Conservation (phyloP, 2,797 vertebrate genomes). For the Petrocephalus schoutedeni region DNA sequence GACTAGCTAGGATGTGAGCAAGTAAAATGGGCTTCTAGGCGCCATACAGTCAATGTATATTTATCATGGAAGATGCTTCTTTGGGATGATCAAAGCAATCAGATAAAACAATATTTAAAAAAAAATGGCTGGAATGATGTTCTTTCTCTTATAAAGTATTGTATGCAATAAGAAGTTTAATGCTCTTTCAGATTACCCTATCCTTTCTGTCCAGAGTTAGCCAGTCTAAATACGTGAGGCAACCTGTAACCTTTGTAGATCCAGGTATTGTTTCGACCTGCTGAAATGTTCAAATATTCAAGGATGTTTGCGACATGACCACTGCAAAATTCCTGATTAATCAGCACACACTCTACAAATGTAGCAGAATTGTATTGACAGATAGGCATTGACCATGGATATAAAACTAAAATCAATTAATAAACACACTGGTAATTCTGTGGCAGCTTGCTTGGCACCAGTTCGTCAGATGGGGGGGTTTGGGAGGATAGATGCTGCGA, state of each 20-base stretch:
- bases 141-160: neutral
- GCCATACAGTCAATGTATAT: neutral
- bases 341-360: neutral
- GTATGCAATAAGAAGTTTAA: neutral
- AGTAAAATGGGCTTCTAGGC: neutral
- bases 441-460: constrained; percentile 1
- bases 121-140: neutral
- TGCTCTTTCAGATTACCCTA: neutral
- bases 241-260: neutral
- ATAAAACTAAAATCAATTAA: constrained; percentile 9
- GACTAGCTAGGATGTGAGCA: neutral
- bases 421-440: neutral
- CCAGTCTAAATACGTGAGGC: neutral
- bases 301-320: neutral
- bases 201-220: neutral
- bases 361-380: neutral
- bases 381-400: neutral
- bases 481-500: neutral
- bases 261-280: neutral
- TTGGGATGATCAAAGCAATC: neutral
- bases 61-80: neutral
- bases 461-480: neutral
- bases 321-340: neutral
- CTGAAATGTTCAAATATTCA: neutral
- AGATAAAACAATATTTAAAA: neutral